These are phyloP conservation scores for Metopia argyrocephala DNA, from an alignment of 2,888 invertebrate genomes.

Conservation along the genomic window DNA sequence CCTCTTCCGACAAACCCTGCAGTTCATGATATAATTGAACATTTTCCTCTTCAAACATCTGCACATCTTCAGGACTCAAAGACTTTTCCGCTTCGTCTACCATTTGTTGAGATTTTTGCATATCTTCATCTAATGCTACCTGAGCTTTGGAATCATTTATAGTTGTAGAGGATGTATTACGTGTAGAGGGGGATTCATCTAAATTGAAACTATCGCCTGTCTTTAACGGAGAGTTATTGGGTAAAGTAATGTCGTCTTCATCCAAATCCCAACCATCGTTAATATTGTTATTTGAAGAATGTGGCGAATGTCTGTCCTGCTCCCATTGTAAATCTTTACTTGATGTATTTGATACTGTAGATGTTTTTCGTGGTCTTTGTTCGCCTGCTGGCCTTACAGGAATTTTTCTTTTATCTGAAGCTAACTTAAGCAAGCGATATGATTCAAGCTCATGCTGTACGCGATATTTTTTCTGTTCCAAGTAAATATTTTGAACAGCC, in stretches of 20 bases:
- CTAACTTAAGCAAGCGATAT: constrained; percentile 87
- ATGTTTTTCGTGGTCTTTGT: constrained; percentile 63
- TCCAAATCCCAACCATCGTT: constrained; percentile 64
- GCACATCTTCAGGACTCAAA: constrained; percentile 91
- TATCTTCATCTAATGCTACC: constrained; percentile 76
- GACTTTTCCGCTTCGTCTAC: constrained; percentile 76
- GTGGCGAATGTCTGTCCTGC: constrained; percentile 20
- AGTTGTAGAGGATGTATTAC: constrained; percentile 29
- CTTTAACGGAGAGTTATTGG: constrained; percentile 42
- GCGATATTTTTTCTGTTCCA: constrained; percentile 91
- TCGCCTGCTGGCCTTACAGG: constrained; percentile 73
- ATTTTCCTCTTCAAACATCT: constrained; percentile 96
- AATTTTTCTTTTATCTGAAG: constrained; percentile 77
- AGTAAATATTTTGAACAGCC: constrained; percentile 91
- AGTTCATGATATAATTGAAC: constrained; percentile 91
- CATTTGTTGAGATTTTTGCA: constrained; percentile 73
- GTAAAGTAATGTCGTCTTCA: constrained; percentile 57
- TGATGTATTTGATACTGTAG: constrained; percentile 66
- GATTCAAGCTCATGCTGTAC: constrained; percentile 91
- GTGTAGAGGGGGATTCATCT: constrained; percentile 1
- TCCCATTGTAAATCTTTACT: constrained; percentile 68
- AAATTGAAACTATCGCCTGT: neutral
- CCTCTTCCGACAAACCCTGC: constrained; percentile 93
- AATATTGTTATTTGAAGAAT: constrained; percentile 35
- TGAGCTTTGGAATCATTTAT: constrained; percentile 59